Conservation (phyloP, 1,140 invertebrate genomes). For the Chironomus tepperi region DNA sequence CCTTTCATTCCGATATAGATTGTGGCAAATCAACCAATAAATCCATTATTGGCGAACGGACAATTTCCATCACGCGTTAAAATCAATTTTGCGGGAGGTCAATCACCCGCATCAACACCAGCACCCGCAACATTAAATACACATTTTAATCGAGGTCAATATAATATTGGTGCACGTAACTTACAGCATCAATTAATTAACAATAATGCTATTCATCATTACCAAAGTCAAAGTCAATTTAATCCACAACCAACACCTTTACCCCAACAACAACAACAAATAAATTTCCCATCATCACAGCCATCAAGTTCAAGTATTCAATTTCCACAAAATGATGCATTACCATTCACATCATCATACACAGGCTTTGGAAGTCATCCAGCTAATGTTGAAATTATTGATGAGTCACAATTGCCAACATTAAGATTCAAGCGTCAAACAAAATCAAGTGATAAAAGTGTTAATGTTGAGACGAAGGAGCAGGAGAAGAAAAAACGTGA, state of each 20-base stretch:
- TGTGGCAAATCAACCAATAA: slow-evolving; percentile 45
- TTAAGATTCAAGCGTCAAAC: slow-evolving; percentile 45
- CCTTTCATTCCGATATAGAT: not conserved
- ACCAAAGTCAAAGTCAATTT: slow-evolving; percentile 16
- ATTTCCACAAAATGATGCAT: not conserved
- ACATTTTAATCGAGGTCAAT: slow-evolving; percentile 51
- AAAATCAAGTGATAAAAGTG: not conserved
- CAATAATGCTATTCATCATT: not conserved
- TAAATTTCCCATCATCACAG: slow-evolving; percentile 16
- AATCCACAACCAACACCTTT: slow-evolving; percentile 26
- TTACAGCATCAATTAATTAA: slow-evolving; percentile 46
- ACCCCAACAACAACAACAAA: slow-evolving; percentile 25
- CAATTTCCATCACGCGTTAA: slow-evolving; percentile 54
- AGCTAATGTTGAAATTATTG: slow-evolving; percentile 49
- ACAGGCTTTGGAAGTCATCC: slow-evolving; percentile 35
- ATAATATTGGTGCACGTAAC: slow-evolving; percentile 44
- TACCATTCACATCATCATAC: not conserved
- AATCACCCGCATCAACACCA: slow-evolving; percentile 26
- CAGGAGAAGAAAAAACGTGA: slow-evolving; percentile 51
- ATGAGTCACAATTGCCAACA: slow-evolving; percentile 43
- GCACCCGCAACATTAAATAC: slow-evolving; percentile 41
- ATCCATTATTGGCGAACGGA: slow-evolving; percentile 54
- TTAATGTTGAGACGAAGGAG: slow-evolving; percentile 27
- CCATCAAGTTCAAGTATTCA: slow-evolving; percentile 12
- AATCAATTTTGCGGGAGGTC: slow-evolving; percentile 44